Base-by-base conservation (phyloP, 2,113 vertebrate species). In the Nerophis lumbriciformis region DNA sequence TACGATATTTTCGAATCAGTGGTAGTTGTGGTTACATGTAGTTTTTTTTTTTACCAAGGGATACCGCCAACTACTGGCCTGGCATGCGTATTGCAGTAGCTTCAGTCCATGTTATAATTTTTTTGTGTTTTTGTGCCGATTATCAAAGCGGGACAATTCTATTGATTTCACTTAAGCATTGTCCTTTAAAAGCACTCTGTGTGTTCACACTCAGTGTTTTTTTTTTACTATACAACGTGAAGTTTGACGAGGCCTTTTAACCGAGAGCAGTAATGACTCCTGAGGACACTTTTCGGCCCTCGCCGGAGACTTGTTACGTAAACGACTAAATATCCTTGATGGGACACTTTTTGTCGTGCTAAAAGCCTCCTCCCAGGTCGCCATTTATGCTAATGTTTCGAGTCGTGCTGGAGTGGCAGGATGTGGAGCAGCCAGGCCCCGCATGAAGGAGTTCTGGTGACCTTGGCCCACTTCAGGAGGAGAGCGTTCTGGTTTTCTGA, bases 391-490 rank as follows among this genome's bases (percentile, higher is more conserved):
- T 86, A 82, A 84, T 86, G 77, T 69, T 63, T 75, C 55, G 19
- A 69, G 69, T 79, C 62, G 61, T 61, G 19, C 57, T 49, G 76
- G 85, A 81, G 80, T 81, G 76, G 61, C 52, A 60, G 48, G 21
- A 53, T 82, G 66, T 77, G 45, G 66, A 72, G 73, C 71, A 55
- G 63, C 61, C 59, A 69, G 74, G 79, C 79, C 67, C 73, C 62
- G 85, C 83, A 69, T 9, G 61, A 68, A 78, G 80, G 66, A 75
- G 77, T 65, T 59, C 16, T 53, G 77, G 65, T 83, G 87, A 89
- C 88, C 85, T 88, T 89, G 87, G 75, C 87, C 87, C 72, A 88
- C 80, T 87, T 87, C 59, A 77, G 66, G 66, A 77, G 66, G 65
- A 68, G 72, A 72, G 69, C 19, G 72, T 80, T 85, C 79, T 71